Conservation (phyloP, 2,888 invertebrate species). For the Cryptus viduatorius region DNA sequence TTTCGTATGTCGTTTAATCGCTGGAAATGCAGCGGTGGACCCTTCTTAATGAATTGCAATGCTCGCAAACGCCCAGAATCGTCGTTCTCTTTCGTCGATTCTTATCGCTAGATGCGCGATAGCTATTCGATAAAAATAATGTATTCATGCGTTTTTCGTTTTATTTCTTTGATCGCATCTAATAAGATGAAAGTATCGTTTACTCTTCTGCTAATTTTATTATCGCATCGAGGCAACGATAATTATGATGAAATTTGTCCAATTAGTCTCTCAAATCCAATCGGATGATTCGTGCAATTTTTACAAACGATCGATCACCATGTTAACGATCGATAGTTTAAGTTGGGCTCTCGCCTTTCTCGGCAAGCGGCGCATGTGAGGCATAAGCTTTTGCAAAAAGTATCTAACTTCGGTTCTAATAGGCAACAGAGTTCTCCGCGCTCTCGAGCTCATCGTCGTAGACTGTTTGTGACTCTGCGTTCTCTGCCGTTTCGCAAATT, state of each 20-base stretch:
- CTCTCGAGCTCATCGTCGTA: conserved; percentile 71
- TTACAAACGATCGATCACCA: conserved; percentile 82
- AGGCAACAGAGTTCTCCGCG: conserved; percentile 80
- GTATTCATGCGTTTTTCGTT: too few relatives aligned
- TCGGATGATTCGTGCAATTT: neutral
- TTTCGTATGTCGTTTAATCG: too few relatives aligned
- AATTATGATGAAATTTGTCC: neutral
- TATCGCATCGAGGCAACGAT: neutral
- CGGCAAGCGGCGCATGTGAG: conserved; percentile 81
- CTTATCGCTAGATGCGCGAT: too few relatives aligned
- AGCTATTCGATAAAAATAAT: too few relatives aligned
- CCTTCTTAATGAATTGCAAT: too few relatives aligned
- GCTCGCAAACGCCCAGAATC: too few relatives aligned
- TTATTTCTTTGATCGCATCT: too few relatives aligned
- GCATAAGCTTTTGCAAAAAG: conserved; percentile 81
- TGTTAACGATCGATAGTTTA: conserved; percentile 82
- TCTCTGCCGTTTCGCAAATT: conserved; percentile 54
- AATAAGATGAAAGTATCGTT: too few relatives aligned
- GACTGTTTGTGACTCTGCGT: conserved; percentile 57
- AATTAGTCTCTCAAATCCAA: neutral
- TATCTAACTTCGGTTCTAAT: conserved; percentile 79
- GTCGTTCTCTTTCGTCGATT: too few relatives aligned
- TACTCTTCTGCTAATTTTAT: neutral
- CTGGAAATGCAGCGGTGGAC: too few relatives aligned
- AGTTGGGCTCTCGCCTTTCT: conserved; percentile 81